Evolutionary conservation across 2,888 invertebrate species (phyloP).

Genomic region (Microchrysa polita): DNA sequence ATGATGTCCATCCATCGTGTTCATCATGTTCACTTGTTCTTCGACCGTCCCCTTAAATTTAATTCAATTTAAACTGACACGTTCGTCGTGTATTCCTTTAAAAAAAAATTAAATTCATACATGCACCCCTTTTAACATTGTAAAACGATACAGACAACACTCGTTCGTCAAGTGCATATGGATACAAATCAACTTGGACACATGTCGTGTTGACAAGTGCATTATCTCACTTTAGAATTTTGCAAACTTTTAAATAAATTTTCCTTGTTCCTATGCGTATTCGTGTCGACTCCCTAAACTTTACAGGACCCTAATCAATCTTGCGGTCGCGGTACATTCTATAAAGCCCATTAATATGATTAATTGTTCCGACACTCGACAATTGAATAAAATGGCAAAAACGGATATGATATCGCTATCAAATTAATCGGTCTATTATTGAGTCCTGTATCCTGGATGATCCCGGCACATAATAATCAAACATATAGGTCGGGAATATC

Average conservation of each 20-base stretch:
- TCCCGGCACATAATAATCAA: too few species aligned
- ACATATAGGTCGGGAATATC: too few species aligned
- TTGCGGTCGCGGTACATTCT: too few species aligned
- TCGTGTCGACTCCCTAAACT: background rate
- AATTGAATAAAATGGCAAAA: conserved; percentile 46
- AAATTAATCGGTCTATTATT: conserved; percentile 47
- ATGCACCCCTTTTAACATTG: conserved; percentile 22
- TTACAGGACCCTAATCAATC: too few species aligned
- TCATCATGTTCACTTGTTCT: background rate
- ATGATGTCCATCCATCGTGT: conserved; percentile 2
- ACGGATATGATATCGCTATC: conserved; percentile 44
- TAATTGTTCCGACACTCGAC: conserved; percentile 48
- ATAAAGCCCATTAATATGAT: conserved; percentile 49
- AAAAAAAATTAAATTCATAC: too few species aligned
- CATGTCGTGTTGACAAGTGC: conserved; percentile 48
- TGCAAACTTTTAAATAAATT: conserved; percentile 27
- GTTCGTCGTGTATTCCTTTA: background rate
- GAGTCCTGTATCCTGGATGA: too few species aligned
- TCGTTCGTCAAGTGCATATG: conserved; percentile 3
- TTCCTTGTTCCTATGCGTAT: background rate
- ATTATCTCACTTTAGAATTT: conserved; percentile 39
- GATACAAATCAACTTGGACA: conserved; percentile 46
- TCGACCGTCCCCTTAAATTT: background rate
- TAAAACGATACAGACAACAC: background rate
- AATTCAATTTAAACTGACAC: too few species aligned